Conservation (phyloP, 1,140 invertebrate genomes). For the Camponotus floridanus region DNA sequence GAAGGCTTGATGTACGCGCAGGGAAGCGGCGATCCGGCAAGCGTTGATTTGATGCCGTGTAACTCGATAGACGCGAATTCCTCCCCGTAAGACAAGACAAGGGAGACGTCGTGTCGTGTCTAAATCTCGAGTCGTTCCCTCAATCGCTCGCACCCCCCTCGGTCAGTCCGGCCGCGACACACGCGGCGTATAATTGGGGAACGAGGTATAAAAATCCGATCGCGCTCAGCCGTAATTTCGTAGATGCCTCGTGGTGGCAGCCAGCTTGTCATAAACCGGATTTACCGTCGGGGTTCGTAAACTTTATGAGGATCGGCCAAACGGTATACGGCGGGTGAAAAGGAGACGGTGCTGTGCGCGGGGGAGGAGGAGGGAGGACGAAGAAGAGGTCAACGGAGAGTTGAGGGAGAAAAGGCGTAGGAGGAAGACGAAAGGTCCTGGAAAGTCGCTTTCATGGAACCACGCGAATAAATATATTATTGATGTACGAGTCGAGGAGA, state of each 20-base stretch:
- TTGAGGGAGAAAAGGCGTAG: slow-evolving; percentile 20
- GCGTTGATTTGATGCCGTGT: slow-evolving; percentile 59
- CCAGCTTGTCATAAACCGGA: slow-evolving; percentile 82
- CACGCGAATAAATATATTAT: slow-evolving; percentile 67
- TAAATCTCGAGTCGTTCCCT: slow-evolving; percentile 34
- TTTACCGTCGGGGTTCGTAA: slow-evolving; percentile 81
- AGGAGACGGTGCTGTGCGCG: slow-evolving; percentile 20
- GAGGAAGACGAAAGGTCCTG: slow-evolving; percentile 59
- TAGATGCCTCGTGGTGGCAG: slow-evolving; percentile 80
- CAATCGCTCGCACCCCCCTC: slow-evolving; percentile 25
- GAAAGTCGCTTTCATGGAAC: slow-evolving; percentile 66
- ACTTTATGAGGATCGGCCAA: slow-evolving; percentile 83
- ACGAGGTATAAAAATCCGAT: slow-evolving; percentile 78
- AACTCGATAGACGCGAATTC: slow-evolving; percentile 55
- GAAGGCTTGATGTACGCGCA: slow-evolving; percentile 21
- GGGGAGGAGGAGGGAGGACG: background rate
- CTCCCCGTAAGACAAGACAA: background rate
- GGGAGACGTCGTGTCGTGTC: slow-evolving; percentile 37
- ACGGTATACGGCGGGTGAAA: slow-evolving; percentile 73
- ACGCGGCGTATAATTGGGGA: slow-evolving; percentile 59
- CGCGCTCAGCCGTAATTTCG: slow-evolving; percentile 81
- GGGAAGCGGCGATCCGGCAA: background rate
- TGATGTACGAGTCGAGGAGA: slow-evolving; percentile 17
- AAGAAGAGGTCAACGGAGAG: background rate
- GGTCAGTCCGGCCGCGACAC: slow-evolving; percentile 1